Evolutionary conservation across 2,888 invertebrate species (phyloP).

Genomic region (Ferrisia virgata): DNA sequence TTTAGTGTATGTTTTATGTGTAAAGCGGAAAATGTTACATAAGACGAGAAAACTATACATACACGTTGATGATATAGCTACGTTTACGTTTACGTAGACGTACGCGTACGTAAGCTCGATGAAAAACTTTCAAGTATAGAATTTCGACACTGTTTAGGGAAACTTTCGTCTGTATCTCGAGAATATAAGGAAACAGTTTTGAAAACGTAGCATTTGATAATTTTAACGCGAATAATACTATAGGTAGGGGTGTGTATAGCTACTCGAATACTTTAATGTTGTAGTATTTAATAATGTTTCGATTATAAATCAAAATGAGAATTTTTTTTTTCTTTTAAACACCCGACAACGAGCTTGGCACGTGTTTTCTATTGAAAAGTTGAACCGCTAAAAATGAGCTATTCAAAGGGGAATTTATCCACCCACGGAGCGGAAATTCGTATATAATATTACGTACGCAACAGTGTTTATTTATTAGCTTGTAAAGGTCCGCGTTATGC

Average conservation of each 20-base stretch:
- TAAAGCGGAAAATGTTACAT: constrained; percentile 10
- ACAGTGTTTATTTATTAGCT: constrained; percentile 14
- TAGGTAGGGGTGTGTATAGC: too few relatives aligned
- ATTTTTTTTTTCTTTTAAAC: not conserved
- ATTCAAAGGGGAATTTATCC: not conserved
- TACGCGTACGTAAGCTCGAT: too few relatives aligned
- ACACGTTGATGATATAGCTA: too few relatives aligned
- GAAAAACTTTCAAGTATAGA: not conserved
- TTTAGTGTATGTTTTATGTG: constrained; percentile 5
- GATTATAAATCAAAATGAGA: constrained; percentile 1
- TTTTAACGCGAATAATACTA: not conserved
- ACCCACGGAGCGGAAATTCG: not conserved
- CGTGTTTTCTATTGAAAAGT: not conserved
- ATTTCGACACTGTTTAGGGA: not conserved
- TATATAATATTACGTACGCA: not conserved
- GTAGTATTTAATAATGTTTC: not conserved
- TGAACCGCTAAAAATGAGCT: not conserved
- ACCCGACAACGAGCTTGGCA: not conserved
- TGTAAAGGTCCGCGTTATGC: not conserved
- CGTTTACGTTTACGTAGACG: too few relatives aligned
- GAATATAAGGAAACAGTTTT: not conserved
- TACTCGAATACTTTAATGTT: not conserved
- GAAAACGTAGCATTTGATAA: not conserved
- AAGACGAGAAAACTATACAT: not conserved
- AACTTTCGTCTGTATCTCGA: not conserved